Evolutionary conservation across 2,888 invertebrate genomes (phyloP), one percentile per base, ranked within the genome.

Genomic region (Drosophila nr. fundita): DNA sequence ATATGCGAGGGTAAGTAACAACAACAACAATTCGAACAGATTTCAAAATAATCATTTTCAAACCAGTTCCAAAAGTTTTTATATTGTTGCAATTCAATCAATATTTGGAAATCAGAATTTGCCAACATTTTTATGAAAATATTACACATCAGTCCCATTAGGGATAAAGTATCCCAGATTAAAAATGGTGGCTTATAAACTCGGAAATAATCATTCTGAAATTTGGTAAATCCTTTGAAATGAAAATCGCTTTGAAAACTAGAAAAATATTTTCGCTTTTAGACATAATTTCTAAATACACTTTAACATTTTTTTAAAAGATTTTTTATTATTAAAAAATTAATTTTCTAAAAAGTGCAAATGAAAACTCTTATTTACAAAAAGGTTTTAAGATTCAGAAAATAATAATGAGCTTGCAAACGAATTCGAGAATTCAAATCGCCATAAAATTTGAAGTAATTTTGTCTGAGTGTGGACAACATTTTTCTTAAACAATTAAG

Each of bases 1-100:
- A 98, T 98, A 94, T 99, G 99, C 96, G 99, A 99, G 97, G 99
- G 99, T 99, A 76, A 87, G 84, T 84, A 5, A 2, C n/a, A 34
- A 27, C 8, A 10, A 45, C n/a, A 34, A 27, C 8, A 10, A 45
- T 45, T n/a, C 40, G 10, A 21, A 29, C 7, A 24, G 4, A 45
- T 24, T 24, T 4, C 24, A 24, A 45, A 45, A 15, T 24, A 6
- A n/a, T n/a, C 40, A n/a, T 42, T 21, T 1, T n/a, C n/a, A 21
- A 40, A n/a, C 6, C 7, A 15, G 1, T 0, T 45, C 4, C 13
- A 24, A 45, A 24, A 7, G 45, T 45, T 24, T 8, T 45, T 7
- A 24, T 24, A 24, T 15, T 42, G 13, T 42, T 11, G 11, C 42
- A n/a, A 8, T 38, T 38, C 8, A n/a, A 40, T 40, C 1, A 21